Evolutionary conservation across 2,888 invertebrate species (phyloP).

Genomic region (Apodemia mormo): DNA sequence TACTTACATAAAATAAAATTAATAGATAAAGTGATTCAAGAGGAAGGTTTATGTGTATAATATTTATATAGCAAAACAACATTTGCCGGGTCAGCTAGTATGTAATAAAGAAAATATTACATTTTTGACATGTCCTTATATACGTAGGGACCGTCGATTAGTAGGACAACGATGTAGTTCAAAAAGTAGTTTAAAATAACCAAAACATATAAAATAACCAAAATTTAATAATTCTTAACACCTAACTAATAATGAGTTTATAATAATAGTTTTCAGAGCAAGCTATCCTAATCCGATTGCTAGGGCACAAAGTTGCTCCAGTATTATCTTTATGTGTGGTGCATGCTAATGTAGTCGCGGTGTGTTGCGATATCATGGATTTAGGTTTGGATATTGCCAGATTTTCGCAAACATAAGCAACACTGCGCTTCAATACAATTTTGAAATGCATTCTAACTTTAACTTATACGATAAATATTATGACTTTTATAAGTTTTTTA

Average conservation of each 20-base stretch:
- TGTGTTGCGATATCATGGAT: background rate
- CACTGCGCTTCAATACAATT: background rate
- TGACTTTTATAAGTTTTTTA: background rate
- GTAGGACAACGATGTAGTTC: too few relatives aligned
- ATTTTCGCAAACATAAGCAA: conserved; percentile 20
- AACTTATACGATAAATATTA: background rate
- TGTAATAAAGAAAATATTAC: too few relatives aligned
- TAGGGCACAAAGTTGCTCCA: conserved; percentile 9
- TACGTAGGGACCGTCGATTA: too few relatives aligned
- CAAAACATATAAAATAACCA: too few relatives aligned
- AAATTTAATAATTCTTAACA: background rate
- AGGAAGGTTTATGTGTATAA: too few relatives aligned
- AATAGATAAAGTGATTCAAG: too few relatives aligned
- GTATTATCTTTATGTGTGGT: conserved; percentile 31
- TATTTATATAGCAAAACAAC: too few relatives aligned
- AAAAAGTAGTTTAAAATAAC: too few relatives aligned
- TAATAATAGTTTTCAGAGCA: conserved; percentile 5
- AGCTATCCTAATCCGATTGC: conserved; percentile 19
- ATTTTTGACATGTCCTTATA: too few relatives aligned
- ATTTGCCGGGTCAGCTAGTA: too few relatives aligned
- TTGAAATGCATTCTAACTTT: background rate
- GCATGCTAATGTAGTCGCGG: conserved; percentile 30
- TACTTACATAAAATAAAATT: too few relatives aligned
- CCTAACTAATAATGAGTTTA: background rate
- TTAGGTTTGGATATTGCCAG: conserved; percentile 10